Conservation (phyloP, 1,140 invertebrate genomes). For the Saxidomus purpurata region DNA sequence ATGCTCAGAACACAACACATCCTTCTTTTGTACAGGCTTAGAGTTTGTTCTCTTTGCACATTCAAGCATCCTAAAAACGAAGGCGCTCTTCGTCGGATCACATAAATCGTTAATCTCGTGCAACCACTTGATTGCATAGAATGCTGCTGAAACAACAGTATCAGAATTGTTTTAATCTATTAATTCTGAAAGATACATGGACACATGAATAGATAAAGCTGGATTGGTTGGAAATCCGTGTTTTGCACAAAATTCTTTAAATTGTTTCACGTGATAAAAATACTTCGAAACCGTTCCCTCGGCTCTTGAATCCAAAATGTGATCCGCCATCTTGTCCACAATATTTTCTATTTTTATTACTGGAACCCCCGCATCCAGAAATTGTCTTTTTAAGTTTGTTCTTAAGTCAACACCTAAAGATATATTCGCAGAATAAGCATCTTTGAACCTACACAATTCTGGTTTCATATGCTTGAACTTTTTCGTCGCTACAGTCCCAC, state of each 20-base stretch:
- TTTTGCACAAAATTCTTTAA: too few species aligned
- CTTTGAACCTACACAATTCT: background rate
- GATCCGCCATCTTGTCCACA: background rate
- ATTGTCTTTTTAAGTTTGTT: background rate
- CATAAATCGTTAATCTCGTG: slow-evolving; percentile 38
- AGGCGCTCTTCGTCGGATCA: slow-evolving; percentile 55
- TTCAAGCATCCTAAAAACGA: slow-evolving; percentile 32
- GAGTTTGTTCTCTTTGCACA: slow-evolving; percentile 31
- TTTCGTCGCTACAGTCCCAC: background rate
- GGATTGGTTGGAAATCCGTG: too few species aligned
- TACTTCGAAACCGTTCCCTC: slow-evolving; percentile 43
- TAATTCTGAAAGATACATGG: slow-evolving; percentile 1
- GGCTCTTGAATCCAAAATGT: slow-evolving; percentile 41
- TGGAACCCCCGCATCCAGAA: background rate
- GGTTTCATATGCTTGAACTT: too few species aligned
- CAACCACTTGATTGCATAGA: slow-evolving; percentile 58
- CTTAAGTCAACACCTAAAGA: slow-evolving; percentile 41
- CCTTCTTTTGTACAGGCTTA: slow-evolving; percentile 47
- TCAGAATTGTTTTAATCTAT: background rate
- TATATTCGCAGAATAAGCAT: background rate
- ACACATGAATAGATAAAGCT: slow-evolving; percentile 58
- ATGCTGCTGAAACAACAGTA: slow-evolving; percentile 18
- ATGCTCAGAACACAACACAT: background rate
- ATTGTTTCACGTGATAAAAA: slow-evolving; percentile 22
- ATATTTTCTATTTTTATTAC: background rate